phyloP scores from a whole-genome alignment of 2,113 vertebrate species.

The Hemichromis elongatus region DNA sequence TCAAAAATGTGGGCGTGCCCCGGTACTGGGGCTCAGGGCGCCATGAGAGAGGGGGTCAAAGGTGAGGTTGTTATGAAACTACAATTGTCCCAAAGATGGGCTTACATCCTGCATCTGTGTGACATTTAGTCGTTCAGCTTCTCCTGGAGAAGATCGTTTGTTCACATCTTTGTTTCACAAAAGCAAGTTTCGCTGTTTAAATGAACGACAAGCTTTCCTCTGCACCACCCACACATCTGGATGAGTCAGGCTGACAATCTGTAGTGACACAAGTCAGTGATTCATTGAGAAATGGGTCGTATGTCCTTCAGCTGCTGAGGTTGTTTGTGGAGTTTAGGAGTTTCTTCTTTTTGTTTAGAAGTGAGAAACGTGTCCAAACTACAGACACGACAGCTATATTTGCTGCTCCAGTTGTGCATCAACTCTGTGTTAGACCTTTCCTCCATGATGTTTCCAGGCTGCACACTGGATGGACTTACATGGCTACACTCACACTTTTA shows the following conservation, averaged over 20 bases:
- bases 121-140: not conserved
- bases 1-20: conserved; percentile 89
- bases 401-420: not conserved
- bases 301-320: too few species aligned
- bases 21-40: conserved; percentile 94
- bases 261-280: too few species aligned
- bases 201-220: not conserved
- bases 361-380: not conserved
- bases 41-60: conserved; percentile 84
- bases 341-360: too few species aligned
- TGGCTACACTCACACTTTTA: not conserved
- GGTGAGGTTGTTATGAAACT: conserved; percentile 66
- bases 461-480: not conserved
- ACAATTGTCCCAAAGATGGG: not conserved
- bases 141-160: not conserved
- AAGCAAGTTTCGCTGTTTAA: not conserved
- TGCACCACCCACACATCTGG: too few species aligned
- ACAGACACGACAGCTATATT: not conserved
- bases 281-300: too few species aligned
- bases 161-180: not conserved
- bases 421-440: not conserved
- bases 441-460: not conserved
- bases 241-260: too few species aligned
- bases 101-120: not conserved
- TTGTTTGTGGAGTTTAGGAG: too few species aligned